Conservation (phyloP, 2,797 vertebrate genomes). For the Leuciscus waleckii region DNA sequence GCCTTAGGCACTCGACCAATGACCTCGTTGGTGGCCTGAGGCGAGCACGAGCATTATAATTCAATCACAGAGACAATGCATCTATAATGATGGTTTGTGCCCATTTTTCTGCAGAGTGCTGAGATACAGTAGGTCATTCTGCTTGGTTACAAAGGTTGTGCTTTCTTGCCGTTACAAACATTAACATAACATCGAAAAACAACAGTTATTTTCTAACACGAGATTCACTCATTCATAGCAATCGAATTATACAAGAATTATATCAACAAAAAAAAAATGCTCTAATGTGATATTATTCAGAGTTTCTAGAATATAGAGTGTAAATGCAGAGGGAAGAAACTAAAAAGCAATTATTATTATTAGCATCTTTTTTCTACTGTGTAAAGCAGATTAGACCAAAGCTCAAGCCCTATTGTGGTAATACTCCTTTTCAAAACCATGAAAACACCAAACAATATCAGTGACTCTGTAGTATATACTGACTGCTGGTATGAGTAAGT, state of each 20-base stretch:
- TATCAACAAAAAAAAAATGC: too few relatives aligned
- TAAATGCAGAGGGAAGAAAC: neutral
- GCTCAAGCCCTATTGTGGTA: neutral
- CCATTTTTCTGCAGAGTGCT: neutral
- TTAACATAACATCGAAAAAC: neutral
- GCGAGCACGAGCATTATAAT: neutral
- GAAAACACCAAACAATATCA: neutral
- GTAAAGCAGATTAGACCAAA: constrained; percentile 35
- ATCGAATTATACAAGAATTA: neutral
- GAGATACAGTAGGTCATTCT: neutral
- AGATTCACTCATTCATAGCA: neutral
- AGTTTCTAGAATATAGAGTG: neutral
- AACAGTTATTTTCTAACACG: neutral
- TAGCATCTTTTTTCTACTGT: neutral
- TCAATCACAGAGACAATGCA: constrained; percentile 12
- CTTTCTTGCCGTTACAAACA: neutral
- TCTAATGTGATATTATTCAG: too few relatives aligned
- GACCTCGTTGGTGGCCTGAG: constrained; percentile 93
- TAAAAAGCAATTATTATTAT: constrained; percentile 7
- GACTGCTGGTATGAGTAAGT: neutral
- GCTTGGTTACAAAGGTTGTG: neutral
- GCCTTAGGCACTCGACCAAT: constrained; percentile 89
- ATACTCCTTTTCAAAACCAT: neutral
- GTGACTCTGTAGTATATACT: neutral
- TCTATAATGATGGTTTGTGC: too few relatives aligned